These are phyloP conservation scores for Agrotis puta DNA, from an alignment of 2,888 invertebrate species.

Conservation along the genomic window DNA sequence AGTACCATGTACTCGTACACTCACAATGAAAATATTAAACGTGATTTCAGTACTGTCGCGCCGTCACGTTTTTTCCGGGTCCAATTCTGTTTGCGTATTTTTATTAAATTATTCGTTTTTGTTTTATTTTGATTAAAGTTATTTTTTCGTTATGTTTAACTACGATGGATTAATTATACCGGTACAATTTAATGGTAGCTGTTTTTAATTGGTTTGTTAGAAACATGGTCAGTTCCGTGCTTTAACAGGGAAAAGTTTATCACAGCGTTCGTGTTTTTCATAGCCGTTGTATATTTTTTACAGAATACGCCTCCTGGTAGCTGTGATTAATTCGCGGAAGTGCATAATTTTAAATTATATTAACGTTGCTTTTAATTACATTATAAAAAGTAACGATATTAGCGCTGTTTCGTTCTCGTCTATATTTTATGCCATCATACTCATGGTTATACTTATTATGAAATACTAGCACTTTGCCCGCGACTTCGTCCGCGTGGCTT, in stretches of 20 bases:
- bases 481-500: too few relatives aligned
- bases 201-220: neutral
- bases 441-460: neutral
- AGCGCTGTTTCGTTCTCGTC: neutral
- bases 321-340: slow-evolving; percentile 33
- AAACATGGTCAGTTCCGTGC: neutral
- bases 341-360: slow-evolving; percentile 24
- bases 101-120: slow-evolving; percentile 35
- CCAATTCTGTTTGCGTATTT: slow-evolving; percentile 40
- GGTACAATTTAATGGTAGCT: neutral
- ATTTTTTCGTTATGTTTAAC: slow-evolving; percentile 11
- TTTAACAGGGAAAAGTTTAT: slow-evolving; percentile 9
- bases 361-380: slow-evolving; percentile 26
- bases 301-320: slow-evolving; percentile 11
- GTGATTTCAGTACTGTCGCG: slow-evolving; percentile 56
- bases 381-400: slow-evolving; percentile 21
- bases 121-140: slow-evolving; percentile 7
- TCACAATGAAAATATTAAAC: slow-evolving; percentile 66
- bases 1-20: slow-evolving; percentile 58
- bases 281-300: slow-evolving; percentile 16
- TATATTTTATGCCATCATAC: neutral
- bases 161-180: neutral
- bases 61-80: slow-evolving; percentile 57
- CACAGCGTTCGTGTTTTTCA: slow-evolving; percentile 1
- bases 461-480: too few relatives aligned